phyloP scores from a whole-genome alignment of 2,113 vertebrate genomes.

The Cyprinodon tularosa region DNA sequence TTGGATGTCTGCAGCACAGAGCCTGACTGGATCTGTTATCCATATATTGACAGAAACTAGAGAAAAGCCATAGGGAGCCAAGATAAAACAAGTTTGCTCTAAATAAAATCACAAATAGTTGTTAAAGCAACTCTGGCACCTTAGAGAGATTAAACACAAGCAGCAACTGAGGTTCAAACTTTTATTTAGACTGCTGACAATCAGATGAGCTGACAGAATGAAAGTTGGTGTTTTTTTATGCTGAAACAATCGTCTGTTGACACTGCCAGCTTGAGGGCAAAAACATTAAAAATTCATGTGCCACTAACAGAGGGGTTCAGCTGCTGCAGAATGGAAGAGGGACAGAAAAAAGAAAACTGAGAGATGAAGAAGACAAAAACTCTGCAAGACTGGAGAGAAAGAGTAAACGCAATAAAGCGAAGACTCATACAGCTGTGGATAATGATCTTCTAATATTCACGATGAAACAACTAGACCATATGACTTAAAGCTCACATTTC shows the following conservation, averaged over 20 bases:
- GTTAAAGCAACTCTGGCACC: not conserved
- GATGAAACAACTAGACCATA: not conserved
- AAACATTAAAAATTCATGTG: slow-evolving; percentile 51
- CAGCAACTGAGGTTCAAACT: slow-evolving; percentile 16
- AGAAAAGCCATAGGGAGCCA: not conserved
- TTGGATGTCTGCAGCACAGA: not conserved
- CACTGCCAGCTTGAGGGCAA: slow-evolving; percentile 39
- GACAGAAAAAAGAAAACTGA: slow-evolving; percentile 14
- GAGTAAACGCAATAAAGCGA: slow-evolving; percentile 31
- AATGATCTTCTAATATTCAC: slow-evolving; percentile 20
- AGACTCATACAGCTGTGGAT: slow-evolving; percentile 1
- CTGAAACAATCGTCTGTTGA: slow-evolving; percentile 22
- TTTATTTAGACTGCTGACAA: not conserved
- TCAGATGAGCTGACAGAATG: not conserved
- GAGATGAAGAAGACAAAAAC: not conserved
- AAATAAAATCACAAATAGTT: slow-evolving; percentile 13
- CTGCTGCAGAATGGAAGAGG: slow-evolving; percentile 8
- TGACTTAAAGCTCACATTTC: not conserved
- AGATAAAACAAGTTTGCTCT: not conserved
- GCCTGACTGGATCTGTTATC: not conserved
- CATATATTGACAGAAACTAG: not conserved
- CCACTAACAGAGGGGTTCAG: slow-evolving; percentile 41
- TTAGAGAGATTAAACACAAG: slow-evolving; percentile 28
- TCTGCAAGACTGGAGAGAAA: not conserved
- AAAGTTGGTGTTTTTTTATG: slow-evolving; percentile 2